Evolutionary conservation across 1,140 invertebrate species (phyloP).

Genomic region (Pinna nobilis): DNA sequence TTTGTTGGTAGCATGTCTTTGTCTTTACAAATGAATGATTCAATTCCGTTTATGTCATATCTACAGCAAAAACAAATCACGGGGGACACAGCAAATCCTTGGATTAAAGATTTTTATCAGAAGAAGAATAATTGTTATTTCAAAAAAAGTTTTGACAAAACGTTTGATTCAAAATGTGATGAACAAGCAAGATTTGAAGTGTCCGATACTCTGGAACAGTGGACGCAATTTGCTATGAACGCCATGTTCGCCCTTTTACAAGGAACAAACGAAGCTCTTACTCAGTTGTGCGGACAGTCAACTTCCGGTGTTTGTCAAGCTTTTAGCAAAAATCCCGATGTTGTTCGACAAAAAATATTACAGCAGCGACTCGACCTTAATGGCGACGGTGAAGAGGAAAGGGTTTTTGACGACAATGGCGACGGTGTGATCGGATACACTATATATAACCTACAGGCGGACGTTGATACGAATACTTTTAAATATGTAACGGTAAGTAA

Average conservation of each 20-base stretch:
- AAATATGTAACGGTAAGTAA: no score
- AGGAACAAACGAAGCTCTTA: conserved; percentile 10
- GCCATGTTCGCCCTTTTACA: conserved; percentile 14
- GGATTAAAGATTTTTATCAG: not conserved
- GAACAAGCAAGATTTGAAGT: not conserved
- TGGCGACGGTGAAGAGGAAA: not conserved
- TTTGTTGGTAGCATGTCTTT: conserved; percentile 34
- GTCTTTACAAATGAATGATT: conserved; percentile 29
- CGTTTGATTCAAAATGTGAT: not conserved
- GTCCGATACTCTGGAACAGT: no score
- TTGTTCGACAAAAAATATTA: not conserved
- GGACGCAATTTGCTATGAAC: conserved; percentile 23
- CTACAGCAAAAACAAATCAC: no score
- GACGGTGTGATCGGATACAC: conserved; percentile 27
- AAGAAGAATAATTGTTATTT: not conserved
- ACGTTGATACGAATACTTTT: no score
- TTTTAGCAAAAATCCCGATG: not conserved
- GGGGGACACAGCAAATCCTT: no score
- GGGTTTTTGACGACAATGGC: conserved; percentile 19
- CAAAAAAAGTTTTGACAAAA: not conserved
- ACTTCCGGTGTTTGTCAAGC: not conserved
- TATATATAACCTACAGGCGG: conserved; percentile 22
- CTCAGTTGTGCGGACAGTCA: not conserved
- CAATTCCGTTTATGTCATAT: no score
- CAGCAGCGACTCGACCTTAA: conserved; percentile 3